These are phyloP conservation scores for Florisuga fusca DNA, from an alignment of 2,797 vertebrate species.

Conservation along the genomic window DNA sequence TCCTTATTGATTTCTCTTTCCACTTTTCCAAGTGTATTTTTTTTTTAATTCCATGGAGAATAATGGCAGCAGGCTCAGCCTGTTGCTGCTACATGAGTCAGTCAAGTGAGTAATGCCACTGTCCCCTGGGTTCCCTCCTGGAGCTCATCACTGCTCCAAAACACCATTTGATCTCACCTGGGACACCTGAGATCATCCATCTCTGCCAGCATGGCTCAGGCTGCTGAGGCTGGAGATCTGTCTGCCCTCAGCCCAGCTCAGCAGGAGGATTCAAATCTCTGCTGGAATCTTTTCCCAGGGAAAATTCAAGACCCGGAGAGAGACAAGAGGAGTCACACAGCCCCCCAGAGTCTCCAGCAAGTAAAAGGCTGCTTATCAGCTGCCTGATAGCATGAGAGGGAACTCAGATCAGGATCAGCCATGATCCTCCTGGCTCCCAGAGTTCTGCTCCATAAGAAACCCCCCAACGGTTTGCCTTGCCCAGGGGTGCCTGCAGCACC, in stretches of 20 bases:
- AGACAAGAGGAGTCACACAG: accelerated
- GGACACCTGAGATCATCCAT: background rate
- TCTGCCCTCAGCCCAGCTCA: background rate
- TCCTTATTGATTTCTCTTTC: background rate
- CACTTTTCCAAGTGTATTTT: background rate
- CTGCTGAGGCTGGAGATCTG: background rate
- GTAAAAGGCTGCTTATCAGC: background rate
- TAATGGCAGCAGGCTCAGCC: background rate
- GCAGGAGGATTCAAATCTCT: background rate
- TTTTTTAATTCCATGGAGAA: background rate
- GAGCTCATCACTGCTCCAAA: background rate
- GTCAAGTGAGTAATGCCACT: constrained; percentile 25
- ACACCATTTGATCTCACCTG: background rate
- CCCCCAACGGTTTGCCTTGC: too few relatives aligned
- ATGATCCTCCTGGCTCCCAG: accelerated
- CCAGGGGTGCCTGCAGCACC: background rate
- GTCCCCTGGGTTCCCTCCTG: background rate
- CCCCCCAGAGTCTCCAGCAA: background rate
- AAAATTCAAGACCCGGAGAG: background rate
- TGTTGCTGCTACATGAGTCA: constrained; percentile 42
- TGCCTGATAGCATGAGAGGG: background rate
- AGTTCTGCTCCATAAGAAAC: background rate
- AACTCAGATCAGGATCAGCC: background rate
- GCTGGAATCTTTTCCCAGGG: background rate
- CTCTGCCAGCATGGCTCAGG: background rate